Base-by-base conservation (phyloP, 2,888 invertebrate genomes). In the Helleia helle region DNA sequence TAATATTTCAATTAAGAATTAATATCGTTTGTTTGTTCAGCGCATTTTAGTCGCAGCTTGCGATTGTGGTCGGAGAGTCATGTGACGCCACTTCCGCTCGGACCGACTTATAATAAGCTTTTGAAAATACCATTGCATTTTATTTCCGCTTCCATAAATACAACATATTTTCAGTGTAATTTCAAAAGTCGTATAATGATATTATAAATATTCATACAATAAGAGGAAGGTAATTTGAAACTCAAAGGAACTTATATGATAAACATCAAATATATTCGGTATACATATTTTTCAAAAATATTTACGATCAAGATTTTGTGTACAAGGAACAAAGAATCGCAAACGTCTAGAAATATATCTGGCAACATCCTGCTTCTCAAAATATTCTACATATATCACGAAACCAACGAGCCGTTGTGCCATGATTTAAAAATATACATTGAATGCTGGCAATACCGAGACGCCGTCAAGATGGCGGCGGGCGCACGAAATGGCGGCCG, bases 401-500 rank as follows among this genome's bases (percentile, higher is more conserved):
- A 22, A 5, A 14, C 9, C 14, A 36, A 36, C 36, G 36, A 36
- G 36, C 26, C 36, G 34, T 34, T 12, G 34, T 18, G 34, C 18
- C 18, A 36, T 36, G 36, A 36, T 13, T 24, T 36, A 36, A 36
- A 34, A 36, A 25, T 36, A 36, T 36, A 36, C 36, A 36, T 36
- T 25, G 25, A 12, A 24, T 25, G 25, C 25, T 26, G 14, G 22
- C 18, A 12, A 25, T 24, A 12, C 12, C n/a, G 7, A 24, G 36
- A 36, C 25, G 36, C 14, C 26, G 25, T 25, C 36, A 24, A 24
- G 36, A 24, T 24, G 36, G 58, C 52, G 51, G 49, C 50, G 22
- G 22, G 46, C 47, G 55, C 18, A 18, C 54, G 54, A 58, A 55
- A 64, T 64, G 65, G 66, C 65, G 54, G 58, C 56, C 51, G 28